These are phyloP conservation scores for Theristicus caerulescens DNA, from an alignment of 2,113 vertebrate genomes.

Conservation along the genomic window DNA sequence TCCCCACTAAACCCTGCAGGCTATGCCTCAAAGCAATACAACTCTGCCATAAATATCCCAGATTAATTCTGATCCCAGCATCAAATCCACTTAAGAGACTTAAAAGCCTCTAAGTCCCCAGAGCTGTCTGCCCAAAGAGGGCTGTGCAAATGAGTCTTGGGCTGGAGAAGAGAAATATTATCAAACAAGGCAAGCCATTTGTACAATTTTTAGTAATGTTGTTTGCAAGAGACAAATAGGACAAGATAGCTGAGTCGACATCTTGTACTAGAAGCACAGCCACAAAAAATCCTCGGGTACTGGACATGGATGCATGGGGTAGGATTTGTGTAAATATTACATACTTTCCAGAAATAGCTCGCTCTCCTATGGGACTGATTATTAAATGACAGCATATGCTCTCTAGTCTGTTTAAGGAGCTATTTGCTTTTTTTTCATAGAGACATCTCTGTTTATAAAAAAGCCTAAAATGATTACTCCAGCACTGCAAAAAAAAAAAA, in stretches of 20 bases:
- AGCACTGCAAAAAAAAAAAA: background rate
- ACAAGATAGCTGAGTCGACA: background rate
- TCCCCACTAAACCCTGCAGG: conserved; percentile 5
- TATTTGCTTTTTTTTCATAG: background rate
- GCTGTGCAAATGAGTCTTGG: conserved; percentile 27
- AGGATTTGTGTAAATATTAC: background rate
- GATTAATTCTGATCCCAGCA: conserved; percentile 74
- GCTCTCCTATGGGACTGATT: background rate
- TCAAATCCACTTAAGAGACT: conserved; percentile 77
- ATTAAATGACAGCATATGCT: background rate
- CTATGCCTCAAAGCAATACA: conserved; percentile 49
- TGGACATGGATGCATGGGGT: background rate
- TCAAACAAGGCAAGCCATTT: conserved; percentile 49
- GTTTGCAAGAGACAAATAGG: conserved; percentile 28
- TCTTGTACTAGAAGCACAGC: background rate
- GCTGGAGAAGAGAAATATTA: conserved; percentile 21
- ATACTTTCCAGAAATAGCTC: background rate
- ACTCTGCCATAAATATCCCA: conserved; percentile 75
- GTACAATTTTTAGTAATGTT: conserved; percentile 50
- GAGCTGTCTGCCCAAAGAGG: conserved; percentile 40
- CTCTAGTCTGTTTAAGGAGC: background rate
- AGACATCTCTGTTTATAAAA: background rate
- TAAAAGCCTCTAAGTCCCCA: conserved; percentile 55
- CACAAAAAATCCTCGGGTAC: background rate
- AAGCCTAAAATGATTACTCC: background rate